phyloP scores from a whole-genome alignment of 1,140 invertebrate genomes.

The Hormaphis cornu region DNA sequence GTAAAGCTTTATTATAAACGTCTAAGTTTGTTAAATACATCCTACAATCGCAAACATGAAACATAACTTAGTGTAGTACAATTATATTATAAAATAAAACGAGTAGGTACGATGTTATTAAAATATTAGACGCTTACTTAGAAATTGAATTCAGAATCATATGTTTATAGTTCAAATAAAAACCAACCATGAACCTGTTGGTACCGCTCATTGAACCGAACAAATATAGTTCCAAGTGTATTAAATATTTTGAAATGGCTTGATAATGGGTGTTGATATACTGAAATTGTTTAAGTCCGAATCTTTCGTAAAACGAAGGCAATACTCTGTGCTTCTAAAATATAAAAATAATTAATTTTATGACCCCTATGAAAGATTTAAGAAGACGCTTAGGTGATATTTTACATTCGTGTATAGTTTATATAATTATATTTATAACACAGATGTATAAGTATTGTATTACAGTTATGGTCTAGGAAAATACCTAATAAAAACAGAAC shows the following conservation, averaged over 20 bases:
- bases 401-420: too few relatives aligned
- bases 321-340: not conserved
- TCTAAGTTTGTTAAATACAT: constrained; percentile 1
- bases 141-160: not conserved
- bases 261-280: not conserved
- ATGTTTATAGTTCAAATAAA: not conserved
- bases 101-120: not conserved
- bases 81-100: not conserved
- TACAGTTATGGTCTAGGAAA: too few relatives aligned
- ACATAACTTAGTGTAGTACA: too few relatives aligned
- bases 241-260: not conserved
- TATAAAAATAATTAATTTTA: too few relatives aligned
- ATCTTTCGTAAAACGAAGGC: not conserved
- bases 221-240: not conserved
- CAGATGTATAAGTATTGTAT: too few relatives aligned
- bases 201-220: not conserved
- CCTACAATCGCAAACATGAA: not conserved
- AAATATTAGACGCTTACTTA: not conserved
- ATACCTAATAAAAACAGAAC: too few relatives aligned
- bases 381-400: too few relatives aligned
- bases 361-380: too few relatives aligned
- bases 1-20: not conserved
- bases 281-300: not conserved
- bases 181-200: not conserved
- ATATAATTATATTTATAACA: too few relatives aligned